A percentile compares a stretch with the other conserved stretches of the same genome.
Conservation (phyloP, 2,113 vertebrate genomes). For the Scytalopus superciliaris region DNA sequence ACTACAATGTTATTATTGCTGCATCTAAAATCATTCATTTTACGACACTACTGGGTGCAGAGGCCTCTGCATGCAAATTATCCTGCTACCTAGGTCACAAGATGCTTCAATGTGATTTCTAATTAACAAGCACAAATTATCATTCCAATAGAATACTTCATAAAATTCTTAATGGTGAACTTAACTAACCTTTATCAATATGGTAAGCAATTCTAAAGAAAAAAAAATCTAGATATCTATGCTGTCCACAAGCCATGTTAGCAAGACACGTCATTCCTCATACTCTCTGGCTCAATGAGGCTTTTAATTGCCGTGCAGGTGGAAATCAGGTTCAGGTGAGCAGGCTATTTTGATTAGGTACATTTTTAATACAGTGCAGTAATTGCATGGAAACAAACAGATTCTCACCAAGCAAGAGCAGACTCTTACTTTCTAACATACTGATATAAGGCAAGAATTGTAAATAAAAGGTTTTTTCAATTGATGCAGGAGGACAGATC, state of each 20-base stretch:
- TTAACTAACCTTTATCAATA: constrained; percentile 77
- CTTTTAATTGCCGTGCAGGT: constrained; percentile 71
- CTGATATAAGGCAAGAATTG: background rate
- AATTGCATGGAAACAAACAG: background rate
- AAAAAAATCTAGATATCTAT: constrained; percentile 59
- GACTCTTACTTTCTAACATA: background rate
- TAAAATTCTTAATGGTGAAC: background rate
- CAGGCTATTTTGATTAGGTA: background rate
- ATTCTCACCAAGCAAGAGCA: background rate
- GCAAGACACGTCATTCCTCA: constrained; percentile 62
- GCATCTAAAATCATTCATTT: background rate
- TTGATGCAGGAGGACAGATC: background rate
- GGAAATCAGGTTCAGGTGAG: constrained; percentile 70
- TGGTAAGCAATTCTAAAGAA: constrained; percentile 68
- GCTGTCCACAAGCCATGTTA: constrained; percentile 59
- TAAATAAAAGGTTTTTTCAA: background rate
- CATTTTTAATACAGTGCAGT: background rate
- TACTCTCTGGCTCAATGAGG: constrained; percentile 70
- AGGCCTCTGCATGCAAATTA: constrained; percentile 3
- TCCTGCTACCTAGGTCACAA: constrained; percentile 5
- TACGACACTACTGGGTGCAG: background rate
- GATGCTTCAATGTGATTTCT: background rate
- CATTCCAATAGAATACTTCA: constrained; percentile 5
- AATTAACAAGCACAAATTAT: constrained; percentile 28
- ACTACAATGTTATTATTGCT: constrained; percentile 8